Percentiles rank a stretch among this genome's conserved stretches.
These are phyloP conservation scores for Magallana nippona DNA, from an alignment of 2,888 invertebrate genomes.

Conservation along the genomic window DNA sequence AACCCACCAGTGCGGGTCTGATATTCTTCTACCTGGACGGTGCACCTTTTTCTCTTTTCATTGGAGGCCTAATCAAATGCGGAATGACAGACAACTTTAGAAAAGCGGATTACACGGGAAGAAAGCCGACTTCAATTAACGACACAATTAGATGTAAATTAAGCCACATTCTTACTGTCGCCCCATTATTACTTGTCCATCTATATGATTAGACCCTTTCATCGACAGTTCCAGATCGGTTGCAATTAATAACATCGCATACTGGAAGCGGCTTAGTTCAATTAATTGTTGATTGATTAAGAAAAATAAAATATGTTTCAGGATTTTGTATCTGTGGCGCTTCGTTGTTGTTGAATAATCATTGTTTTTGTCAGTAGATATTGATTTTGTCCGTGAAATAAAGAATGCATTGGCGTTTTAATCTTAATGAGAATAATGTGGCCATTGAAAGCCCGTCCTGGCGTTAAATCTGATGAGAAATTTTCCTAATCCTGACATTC, in stretches of 20 bases:
- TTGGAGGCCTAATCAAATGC: conserved; percentile 40
- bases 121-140: conserved; percentile 40
- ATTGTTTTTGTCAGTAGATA: conserved; percentile 24
- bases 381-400: conserved; percentile 2
- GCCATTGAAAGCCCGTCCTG: not conserved
- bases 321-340: conserved; percentile 31
- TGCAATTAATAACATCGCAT: conserved; percentile 38
- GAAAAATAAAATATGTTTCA: conserved; percentile 33
- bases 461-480: conserved; percentile 23
- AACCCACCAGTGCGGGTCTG: conserved; percentile 24
- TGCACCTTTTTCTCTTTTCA: conserved; percentile 13
- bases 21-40: not conserved
- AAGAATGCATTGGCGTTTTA: conserved; percentile 24
- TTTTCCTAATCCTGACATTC: conserved; percentile 3
- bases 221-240: conserved; percentile 38
- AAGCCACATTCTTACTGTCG: conserved; percentile 30
- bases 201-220: conserved; percentile 44
- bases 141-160: conserved; percentile 46
- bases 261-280: conserved; percentile 38
- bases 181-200: conserved; percentile 40
- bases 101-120: conserved; percentile 40
- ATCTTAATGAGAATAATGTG: conserved; percentile 1
- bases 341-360: conserved; percentile 29
- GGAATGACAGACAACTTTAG: conserved; percentile 44
- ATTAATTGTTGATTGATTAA: conserved; percentile 39